Conservation (phyloP, 1,140 invertebrate species). For the Matsumurasca onukii region DNA sequence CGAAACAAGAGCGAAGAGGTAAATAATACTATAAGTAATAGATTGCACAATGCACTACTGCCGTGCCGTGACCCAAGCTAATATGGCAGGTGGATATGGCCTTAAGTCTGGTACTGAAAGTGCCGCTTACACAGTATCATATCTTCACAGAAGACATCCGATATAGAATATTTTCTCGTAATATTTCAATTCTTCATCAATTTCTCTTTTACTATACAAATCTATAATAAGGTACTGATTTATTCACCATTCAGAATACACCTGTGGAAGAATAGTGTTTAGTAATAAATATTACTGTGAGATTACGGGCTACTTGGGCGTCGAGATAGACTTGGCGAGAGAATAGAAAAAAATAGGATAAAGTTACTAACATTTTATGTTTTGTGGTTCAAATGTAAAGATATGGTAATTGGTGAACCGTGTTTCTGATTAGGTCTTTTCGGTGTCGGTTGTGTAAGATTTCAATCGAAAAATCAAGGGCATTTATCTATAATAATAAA, state of each 20-base stretch:
- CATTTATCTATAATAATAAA: no score
- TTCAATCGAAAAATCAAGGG: no score
- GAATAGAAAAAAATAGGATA: no score
- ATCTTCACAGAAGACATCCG: constrained; percentile 22
- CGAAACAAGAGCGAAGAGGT: not conserved
- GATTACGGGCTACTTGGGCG: no score
- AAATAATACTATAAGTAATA: constrained; percentile 5
- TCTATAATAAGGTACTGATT: constrained; percentile 19
- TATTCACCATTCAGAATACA: constrained; percentile 20
- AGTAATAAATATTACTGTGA: no score
- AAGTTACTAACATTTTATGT: no score
- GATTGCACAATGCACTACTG: not conserved
- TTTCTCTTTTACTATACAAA: no score
- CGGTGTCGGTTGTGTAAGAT: no score
- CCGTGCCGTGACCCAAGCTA: constrained; percentile 18
- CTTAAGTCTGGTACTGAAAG: not conserved
- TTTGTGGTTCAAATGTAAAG: no score
- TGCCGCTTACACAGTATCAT: not conserved
- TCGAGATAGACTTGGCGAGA: no score
- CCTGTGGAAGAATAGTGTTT: constrained; percentile 9
- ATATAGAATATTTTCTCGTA: not conserved
- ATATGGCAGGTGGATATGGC: constrained; percentile 16
- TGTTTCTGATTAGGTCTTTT: no score
- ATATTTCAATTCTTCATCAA: constrained; percentile 19
- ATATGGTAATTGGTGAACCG: no score